Evolutionary conservation across 2,797 vertebrate species (phyloP), one percentile per base, ranked within the genome.

Genomic region (Notoglanidium macrostoma): DNA sequence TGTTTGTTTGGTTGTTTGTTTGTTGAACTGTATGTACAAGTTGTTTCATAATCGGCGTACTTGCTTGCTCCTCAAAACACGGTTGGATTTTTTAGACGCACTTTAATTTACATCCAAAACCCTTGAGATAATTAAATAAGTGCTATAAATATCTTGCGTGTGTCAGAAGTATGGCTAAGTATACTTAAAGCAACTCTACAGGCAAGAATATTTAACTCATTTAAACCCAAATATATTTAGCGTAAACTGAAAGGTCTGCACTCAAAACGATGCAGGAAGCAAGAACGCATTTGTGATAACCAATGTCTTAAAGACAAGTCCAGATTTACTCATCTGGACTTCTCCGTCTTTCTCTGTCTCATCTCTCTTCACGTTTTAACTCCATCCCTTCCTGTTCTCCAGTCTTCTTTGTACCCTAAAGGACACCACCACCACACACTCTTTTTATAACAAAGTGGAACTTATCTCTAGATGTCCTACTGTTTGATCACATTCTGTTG

Each of bases 401-500:
- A 76, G 77, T 84, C 57, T 74, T 82, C 77, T 87, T 84, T 84
- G 77, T 82, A 88, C 86, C 70, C 85, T 87, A 72, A 40, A 72
- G 74, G 57, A 85, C 91, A 95, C 94, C 94, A 94, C 95, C 93
- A 91, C 92, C 93, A 95, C 93, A 93, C 92, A 91, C 92, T 93
- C 85, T 87, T 90, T 63, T 83, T 90, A 92, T 90, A 89, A 91
- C 94, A 97, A 99, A 99, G 98, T 99, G 98, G 97, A 98, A 99
- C 97, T 99, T 99, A 99, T 99, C 98, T 99, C 97, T 97, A 97
- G 96, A 97, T 96, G 96, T 98, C 97, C 93, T 97, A 96, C 98
- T 98, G 98, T 99, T 99, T 99, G 98, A 97, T 99, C 98, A 99
- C 98, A 99, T 99, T 99, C 95, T 97, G 97, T 97, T 97, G 97